Base-by-base conservation (phyloP, 92 coral and sea anemone species). In the Porites lobata region DNA sequence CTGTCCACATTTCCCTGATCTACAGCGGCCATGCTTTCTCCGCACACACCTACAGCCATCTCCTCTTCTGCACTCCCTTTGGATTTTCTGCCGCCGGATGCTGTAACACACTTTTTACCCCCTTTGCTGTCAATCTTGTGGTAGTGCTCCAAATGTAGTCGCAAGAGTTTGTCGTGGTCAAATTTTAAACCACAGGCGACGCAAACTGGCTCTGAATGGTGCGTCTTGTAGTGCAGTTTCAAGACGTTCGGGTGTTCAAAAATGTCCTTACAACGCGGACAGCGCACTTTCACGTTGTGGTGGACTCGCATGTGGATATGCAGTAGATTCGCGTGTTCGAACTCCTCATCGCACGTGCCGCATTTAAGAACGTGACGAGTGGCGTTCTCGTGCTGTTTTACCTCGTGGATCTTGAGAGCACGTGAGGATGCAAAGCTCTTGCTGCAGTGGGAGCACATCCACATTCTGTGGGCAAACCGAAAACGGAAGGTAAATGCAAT, bases 71-170 rank as follows among this genome's bases (percentile, higher is more conserved):
- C 53, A 58, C 7, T 22, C 69, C 21, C 82, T 72, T 74, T 70
- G 19, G 65, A 12, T 69, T 59, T 58, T 29, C 53, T 74, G 38
- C 22, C 67, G 17, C 19, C 8, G 74, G 85, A 52, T 50, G 53
- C 18, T 38, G 18, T 70, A 21, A 20, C 78, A 57, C 26, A 26
- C 78, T 69, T 65, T 62, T 78, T 84, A 13, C 88, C 61, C 15
- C 89, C 94, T 29, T 87, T 89, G 80, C 86, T 91, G 59, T 88
- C 91, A n/a, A 95, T 78, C 72, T 93, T 95, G 85, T 95, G 98
- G 38, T 95, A 95, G 79, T 95, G 94, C 52, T 95, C 94, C 98
- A 95, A 93, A 77, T 95, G 98, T 53, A 95, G 90, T 76, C 94
- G 94, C n/a, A 95, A 74, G 54, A 95, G 90, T 75, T 95, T 95